Evolutionary conservation across 2,888 invertebrate species (phyloP).

Genomic region (Acanthosepion esculentum): DNA sequence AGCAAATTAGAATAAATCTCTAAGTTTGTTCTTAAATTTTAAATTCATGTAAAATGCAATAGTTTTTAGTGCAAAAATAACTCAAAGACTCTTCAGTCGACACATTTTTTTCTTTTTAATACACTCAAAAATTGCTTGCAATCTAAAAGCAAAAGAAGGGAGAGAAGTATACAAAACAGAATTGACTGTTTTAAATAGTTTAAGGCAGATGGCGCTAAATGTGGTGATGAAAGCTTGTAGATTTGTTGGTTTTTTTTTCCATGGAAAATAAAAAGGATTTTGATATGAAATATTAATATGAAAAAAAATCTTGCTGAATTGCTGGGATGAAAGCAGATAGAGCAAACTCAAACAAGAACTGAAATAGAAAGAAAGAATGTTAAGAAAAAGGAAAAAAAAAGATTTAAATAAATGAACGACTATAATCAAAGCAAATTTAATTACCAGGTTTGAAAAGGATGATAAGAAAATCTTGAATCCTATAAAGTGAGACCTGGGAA

Average conservation of each 20-base stretch:
- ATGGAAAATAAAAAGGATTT: neutral
- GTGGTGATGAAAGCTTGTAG: neutral
- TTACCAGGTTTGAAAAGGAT: neutral
- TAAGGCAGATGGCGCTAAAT: neutral
- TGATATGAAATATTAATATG: neutral
- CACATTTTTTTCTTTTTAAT: neutral
- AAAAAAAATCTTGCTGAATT: neutral
- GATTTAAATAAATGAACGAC: neutral
- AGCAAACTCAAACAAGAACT: neutral
- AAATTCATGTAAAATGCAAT: neutral
- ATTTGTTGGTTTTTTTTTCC: neutral
- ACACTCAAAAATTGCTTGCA: no score
- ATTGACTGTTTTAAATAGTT: constrained; percentile 25
- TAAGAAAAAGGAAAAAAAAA: neutral
- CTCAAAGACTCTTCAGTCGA: neutral
- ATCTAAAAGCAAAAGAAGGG: neutral
- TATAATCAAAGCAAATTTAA: constrained; percentile 23
- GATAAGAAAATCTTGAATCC: constrained; percentile 13
- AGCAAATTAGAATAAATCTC: neutral
- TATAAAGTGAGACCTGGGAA: neutral
- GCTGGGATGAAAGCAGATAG: neutral
- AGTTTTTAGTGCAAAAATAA: constrained; percentile 16
- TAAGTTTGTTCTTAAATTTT: neutral
- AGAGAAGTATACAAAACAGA: neutral
- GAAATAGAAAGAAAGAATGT: no score